These are phyloP conservation scores for Xiphydria camelus DNA, from an alignment of 2,888 invertebrate species.

Conservation along the genomic window DNA sequence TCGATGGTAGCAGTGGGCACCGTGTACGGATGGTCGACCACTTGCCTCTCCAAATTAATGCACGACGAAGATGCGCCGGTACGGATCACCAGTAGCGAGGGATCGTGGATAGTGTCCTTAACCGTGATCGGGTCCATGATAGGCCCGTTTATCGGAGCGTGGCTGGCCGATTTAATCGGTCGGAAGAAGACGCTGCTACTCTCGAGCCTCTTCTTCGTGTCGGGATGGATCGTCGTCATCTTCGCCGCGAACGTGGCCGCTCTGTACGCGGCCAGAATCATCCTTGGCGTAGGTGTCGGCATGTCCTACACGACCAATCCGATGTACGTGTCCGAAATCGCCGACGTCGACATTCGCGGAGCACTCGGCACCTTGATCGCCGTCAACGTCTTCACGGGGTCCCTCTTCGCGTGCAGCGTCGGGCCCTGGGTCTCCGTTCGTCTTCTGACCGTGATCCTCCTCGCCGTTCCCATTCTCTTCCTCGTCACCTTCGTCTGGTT, in stretches of 20 bases:
- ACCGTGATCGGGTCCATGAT: slow-evolving; percentile 53
- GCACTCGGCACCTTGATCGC: slow-evolving; percentile 52
- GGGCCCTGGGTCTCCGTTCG: slow-evolving; percentile 46
- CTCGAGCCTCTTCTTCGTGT: slow-evolving; percentile 49
- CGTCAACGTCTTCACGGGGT: slow-evolving; percentile 53
- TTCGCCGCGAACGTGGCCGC: slow-evolving; percentile 38
- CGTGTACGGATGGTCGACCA: slow-evolving; percentile 54
- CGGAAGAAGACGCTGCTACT: slow-evolving; percentile 45
- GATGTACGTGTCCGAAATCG: slow-evolving; percentile 54
- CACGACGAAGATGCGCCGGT: slow-evolving; percentile 36
- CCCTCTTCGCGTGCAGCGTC: slow-evolving; percentile 46
- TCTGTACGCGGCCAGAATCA: slow-evolving; percentile 44
- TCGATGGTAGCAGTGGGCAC: slow-evolving; percentile 55
- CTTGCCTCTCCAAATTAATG: slow-evolving; percentile 38
- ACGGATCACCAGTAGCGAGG: slow-evolving; percentile 39
- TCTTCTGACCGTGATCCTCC: slow-evolving; percentile 29
- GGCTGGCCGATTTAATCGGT: slow-evolving; percentile 43
- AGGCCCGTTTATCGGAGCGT: slow-evolving; percentile 50
- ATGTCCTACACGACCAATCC: slow-evolving; percentile 53
- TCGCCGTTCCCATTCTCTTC: slow-evolving; percentile 44
- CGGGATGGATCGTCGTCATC: slow-evolving; percentile 49
- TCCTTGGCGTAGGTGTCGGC: slow-evolving; percentile 50
- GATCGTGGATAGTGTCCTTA: slow-evolving; percentile 51
- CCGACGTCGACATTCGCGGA: slow-evolving; percentile 50
- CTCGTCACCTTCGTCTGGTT: slow-evolving; percentile 47